phyloP scores from a whole-genome alignment of 2,797 vertebrate genomes.

The Myotis myotis region DNA sequence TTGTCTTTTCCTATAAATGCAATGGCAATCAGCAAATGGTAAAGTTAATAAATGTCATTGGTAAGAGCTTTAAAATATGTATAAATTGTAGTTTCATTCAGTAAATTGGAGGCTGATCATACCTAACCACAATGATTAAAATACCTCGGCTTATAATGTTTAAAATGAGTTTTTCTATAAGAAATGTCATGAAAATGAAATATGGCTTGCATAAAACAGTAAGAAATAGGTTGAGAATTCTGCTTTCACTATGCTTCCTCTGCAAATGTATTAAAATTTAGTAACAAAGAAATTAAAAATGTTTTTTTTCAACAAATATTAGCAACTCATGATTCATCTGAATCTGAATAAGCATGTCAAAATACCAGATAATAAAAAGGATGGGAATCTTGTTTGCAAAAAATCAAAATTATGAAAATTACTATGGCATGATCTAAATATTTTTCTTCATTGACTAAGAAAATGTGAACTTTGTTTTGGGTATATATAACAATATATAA shows the following conservation, averaged over 20 bases:
- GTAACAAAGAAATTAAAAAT: neutral
- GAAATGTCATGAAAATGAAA: neutral
- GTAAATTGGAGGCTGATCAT: neutral
- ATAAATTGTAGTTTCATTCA: neutral
- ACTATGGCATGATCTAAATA: neutral
- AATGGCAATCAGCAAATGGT: neutral
- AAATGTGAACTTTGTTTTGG: neutral
- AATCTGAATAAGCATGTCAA: neutral
- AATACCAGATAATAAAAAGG: neutral
- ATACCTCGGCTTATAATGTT: neutral
- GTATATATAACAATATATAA: neutral
- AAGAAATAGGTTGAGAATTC: neutral
- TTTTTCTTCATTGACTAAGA: neutral
- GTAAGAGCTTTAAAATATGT: neutral
- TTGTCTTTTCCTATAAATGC: neutral
- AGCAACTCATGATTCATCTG: neutral
- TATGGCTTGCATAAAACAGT: neutral
- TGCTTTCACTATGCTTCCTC: neutral
- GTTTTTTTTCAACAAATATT: constrained; percentile 1
- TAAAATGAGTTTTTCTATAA: neutral
- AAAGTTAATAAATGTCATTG: neutral
- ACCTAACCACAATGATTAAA: neutral
- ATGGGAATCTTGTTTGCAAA: neutral
- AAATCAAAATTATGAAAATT: constrained; percentile 27
- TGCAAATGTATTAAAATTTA: neutral